Conservation (phyloP, 2,888 invertebrate species). For the Phlogophora meticulosa region DNA sequence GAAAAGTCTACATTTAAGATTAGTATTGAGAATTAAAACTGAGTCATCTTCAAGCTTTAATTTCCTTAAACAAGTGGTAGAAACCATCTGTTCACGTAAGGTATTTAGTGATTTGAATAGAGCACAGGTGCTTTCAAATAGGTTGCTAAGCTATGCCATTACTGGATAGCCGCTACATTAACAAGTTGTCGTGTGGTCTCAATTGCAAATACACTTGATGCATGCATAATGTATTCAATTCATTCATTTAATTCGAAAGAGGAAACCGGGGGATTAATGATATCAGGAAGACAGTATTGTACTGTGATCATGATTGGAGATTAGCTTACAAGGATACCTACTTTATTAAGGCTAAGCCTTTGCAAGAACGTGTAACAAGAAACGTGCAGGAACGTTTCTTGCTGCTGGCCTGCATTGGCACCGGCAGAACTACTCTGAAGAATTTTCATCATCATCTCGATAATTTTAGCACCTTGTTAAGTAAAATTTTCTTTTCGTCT, state of each 20-base stretch:
- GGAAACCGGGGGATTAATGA: slow-evolving; percentile 42
- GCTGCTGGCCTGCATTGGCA: too few species aligned
- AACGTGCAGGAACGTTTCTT: too few species aligned
- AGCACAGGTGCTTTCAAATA: slow-evolving; percentile 55
- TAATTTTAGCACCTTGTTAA: too few species aligned
- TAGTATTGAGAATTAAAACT: slow-evolving; percentile 16
- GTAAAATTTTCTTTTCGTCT: too few species aligned
- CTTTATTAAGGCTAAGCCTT: slow-evolving; percentile 27
- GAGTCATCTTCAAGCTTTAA: slow-evolving; percentile 17
- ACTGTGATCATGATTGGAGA: slow-evolving; percentile 20
- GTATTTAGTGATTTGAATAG: slow-evolving; percentile 51
- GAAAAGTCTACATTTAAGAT: slow-evolving; percentile 39
- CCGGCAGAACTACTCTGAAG: too few species aligned
- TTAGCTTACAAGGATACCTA: slow-evolving; percentile 33
- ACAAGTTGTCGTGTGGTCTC: slow-evolving; percentile 60
- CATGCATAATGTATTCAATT: slow-evolving; percentile 56
- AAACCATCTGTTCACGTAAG: slow-evolving; percentile 37
- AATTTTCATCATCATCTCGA: too few species aligned
- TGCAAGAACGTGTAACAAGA: too few species aligned
- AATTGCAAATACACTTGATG: slow-evolving; percentile 57
- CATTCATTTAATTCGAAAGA: slow-evolving; percentile 57
- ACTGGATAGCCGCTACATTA: slow-evolving; percentile 54
- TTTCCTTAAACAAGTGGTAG: slow-evolving; percentile 16
- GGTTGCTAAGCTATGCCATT: slow-evolving; percentile 45
- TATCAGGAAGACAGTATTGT: slow-evolving; percentile 50